phyloP scores from a whole-genome alignment of 2,113 vertebrate species.

The Gambusia affinis region DNA sequence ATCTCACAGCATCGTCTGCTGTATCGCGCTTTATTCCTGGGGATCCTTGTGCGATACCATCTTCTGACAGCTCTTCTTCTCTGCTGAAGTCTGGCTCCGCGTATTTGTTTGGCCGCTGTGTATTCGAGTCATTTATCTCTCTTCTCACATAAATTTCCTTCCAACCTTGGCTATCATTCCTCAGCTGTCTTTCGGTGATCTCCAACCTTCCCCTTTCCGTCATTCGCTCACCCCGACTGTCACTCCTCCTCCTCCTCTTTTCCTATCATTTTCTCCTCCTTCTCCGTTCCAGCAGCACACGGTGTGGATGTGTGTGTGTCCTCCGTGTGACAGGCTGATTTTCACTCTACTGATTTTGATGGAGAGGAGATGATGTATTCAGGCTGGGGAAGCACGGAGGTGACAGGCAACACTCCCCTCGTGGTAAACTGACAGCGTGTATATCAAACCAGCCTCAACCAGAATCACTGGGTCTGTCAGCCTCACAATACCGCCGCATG shows the following conservation, averaged over 20 bases:
- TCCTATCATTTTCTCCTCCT: slow-evolving; percentile 13
- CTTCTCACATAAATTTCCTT: slow-evolving; percentile 19
- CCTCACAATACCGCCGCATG: slow-evolving; percentile 29
- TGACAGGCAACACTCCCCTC: slow-evolving; percentile 56
- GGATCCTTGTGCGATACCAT: slow-evolving; percentile 37
- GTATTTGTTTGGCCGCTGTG: slow-evolving; percentile 27
- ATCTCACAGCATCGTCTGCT: slow-evolving; percentile 28
- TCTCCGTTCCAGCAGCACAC: slow-evolving; percentile 8
- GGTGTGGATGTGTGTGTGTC: slow-evolving; percentile 11
- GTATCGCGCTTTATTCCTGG: slow-evolving; percentile 5
- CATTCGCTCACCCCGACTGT: slow-evolving; percentile 52
- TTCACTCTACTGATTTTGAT: slow-evolving; percentile 66
- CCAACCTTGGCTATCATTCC: slow-evolving; percentile 37
- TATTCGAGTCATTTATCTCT: slow-evolving; percentile 34
- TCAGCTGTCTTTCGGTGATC: slow-evolving; percentile 43
- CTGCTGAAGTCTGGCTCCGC: slow-evolving; percentile 15
- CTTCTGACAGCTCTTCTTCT: slow-evolving; percentile 49
- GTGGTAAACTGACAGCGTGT: slow-evolving; percentile 50
- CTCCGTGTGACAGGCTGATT: slow-evolving; percentile 66
- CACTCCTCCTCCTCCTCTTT: slow-evolving; percentile 34
- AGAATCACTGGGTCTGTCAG: slow-evolving; percentile 44
- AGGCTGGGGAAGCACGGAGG: slow-evolving; percentile 40
- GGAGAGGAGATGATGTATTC: slow-evolving; percentile 55
- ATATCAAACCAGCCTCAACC: slow-evolving; percentile 52
- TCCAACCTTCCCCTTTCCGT: slow-evolving; percentile 30